These are phyloP conservation scores for Micromussa lordhowensis DNA, from an alignment of 92 coral and sea anemone genomes.

Conservation along the genomic window DNA sequence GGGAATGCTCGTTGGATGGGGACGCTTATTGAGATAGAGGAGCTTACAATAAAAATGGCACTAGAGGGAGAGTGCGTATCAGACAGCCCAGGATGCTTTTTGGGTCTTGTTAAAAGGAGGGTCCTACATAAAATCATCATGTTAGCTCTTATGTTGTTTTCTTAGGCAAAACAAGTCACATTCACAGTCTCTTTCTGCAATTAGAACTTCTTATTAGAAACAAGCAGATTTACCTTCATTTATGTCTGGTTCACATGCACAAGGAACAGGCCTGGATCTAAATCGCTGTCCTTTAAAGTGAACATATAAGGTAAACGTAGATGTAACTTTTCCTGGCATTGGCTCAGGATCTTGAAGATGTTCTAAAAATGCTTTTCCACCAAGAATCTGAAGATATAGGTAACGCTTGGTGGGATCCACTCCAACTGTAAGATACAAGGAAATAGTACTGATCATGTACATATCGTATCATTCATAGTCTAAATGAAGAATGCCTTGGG, in stretches of 20 bases:
- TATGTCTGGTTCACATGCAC: conserved; percentile 99
- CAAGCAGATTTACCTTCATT: conserved; percentile 74
- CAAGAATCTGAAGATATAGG: conserved; percentile 93
- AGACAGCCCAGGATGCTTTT: too few relatives aligned
- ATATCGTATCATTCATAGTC: not conserved
- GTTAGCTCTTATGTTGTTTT: too few relatives aligned
- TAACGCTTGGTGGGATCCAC: conserved; percentile 96
- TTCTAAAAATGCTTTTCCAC: conserved; percentile 97
- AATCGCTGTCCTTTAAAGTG: conserved; percentile 98
- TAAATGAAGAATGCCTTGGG: not conserved
- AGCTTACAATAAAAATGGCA: too few relatives aligned
- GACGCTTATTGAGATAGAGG: too few relatives aligned
- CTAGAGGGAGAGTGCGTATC: too few relatives aligned
- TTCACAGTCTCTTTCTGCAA: too few relatives aligned
- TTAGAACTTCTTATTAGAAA: too few relatives aligned
- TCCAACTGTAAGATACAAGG: conserved; percentile 58
- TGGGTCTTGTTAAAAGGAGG: too few relatives aligned
- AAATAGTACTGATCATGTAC: not conserved
- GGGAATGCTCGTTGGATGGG: too few relatives aligned
- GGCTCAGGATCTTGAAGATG: conserved; percentile 99
- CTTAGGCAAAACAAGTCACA: too few relatives aligned
- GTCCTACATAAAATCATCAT: too few relatives aligned
- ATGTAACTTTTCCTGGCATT: conserved; percentile 90
- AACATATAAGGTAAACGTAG: conserved; percentile 88
- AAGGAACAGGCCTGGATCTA: conserved; percentile 90